Evolutionary conservation across 2,888 invertebrate genomes (phyloP), one percentile per base, ranked within the genome.

Genomic region (Lordiphosa andalusiaca): DNA sequence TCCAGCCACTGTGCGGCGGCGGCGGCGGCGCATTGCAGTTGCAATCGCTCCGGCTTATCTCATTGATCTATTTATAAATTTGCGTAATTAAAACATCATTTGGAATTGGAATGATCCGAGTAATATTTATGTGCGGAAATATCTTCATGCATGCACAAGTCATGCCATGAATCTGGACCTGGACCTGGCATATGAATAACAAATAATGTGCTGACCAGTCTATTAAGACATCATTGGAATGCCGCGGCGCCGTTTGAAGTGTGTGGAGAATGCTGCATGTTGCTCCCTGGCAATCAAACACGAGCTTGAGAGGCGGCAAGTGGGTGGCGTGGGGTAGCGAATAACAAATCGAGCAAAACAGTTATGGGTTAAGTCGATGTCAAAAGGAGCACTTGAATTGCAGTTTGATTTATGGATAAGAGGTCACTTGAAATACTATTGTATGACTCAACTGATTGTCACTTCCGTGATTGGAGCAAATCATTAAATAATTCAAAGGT

Each of bases 81-180:
- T 67, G 71, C 78, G 82, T 65, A 84, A 84, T 82, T 84, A 74
- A 82, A 84, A 77, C 59, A 70, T 84, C 84, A 75, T 69, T 69
- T 50, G 55, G 16, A 48, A 19, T 69, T 50, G 55, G 16, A 48
- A 19, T 55, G 51, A 62, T 51, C 42, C n/a, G 50, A 56, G 41
- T 40, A 42, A 65, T 40, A 19, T 46, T 36, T 44, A 42, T 49
- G 37, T 54, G 58, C 30, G 44, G 59, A 46, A 59, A 60, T 73
- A 62, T 76, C 73, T 67, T 72, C 57, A 66, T 68, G 68, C 68
- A 56, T 62, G 69, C 69, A 68, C 44, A 73, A 67, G 59, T 77
- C 75, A 77, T 73, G 82, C 67, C 49, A 47, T 38, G 44, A 30
- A 56, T 48, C 36, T 48, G 19, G 36, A 38, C 23, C 47, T 46